Evolutionary conservation across 2,113 vertebrate species (phyloP).

Genomic region (Empidonax alnorum): DNA sequence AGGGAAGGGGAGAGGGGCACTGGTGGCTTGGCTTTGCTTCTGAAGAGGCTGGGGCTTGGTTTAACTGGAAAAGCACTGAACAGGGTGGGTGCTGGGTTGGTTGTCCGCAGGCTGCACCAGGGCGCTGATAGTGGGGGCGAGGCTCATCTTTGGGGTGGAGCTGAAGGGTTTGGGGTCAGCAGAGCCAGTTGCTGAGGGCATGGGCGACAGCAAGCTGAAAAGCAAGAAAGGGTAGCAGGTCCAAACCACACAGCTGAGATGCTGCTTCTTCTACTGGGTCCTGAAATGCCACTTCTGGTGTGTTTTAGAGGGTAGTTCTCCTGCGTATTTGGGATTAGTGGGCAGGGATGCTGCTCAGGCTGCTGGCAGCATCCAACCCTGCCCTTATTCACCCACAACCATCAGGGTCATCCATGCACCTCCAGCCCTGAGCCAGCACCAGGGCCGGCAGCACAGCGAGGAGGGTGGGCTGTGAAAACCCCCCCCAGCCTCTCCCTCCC

Average conservation of each 20-base stretch:
- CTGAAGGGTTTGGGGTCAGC: not conserved
- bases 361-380: rapidly evolving
- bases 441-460: not conserved
- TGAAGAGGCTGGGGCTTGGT: not conserved
- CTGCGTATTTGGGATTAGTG: not conserved
- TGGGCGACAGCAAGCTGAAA: not conserved
- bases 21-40: not conserved
- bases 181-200: not conserved
- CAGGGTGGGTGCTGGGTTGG: rapidly evolving
- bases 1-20: not conserved
- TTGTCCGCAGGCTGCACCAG: rapidly evolving
- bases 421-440: not conserved
- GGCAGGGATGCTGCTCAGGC: rapidly evolving
- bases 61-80: not conserved
- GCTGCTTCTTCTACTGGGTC: not conserved
- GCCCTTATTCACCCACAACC: rapidly evolving
- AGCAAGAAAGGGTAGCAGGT: not conserved
- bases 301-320: not conserved
- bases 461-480: not conserved
- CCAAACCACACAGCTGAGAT: not conserved
- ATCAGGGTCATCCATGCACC: rapidly evolving
- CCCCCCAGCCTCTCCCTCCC: not conserved
- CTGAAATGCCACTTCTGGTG: not conserved
- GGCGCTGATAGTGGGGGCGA: rapidly evolving
- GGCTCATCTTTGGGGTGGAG: rapidly evolving